A percentile compares a stretch with the other conserved stretches of the same genome.
Conservation (phyloP, 2,888 invertebrate genomes). For the Agriopis leucophaearia region DNA sequence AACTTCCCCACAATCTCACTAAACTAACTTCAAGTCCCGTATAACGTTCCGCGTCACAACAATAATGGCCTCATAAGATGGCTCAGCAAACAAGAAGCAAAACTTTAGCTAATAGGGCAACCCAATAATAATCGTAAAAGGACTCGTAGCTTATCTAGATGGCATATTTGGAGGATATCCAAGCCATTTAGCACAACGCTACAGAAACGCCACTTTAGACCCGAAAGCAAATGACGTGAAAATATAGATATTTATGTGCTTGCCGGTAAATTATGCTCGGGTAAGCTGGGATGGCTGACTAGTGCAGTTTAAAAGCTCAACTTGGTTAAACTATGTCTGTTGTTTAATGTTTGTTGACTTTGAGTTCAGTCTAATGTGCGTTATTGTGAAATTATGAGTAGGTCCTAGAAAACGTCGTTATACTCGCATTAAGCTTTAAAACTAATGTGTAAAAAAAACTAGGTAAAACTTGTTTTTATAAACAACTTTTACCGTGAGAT, state of each 20-base stretch:
- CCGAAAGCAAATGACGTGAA: constrained; percentile 78
- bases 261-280: constrained; percentile 49
- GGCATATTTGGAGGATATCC: constrained; percentile 80
- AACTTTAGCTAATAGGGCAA: constrained; percentile 59
- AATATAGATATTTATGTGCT: constrained; percentile 68
- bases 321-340: constrained; percentile 9
- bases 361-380: background rate
- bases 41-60: constrained; percentile 45
- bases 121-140: constrained; percentile 75
- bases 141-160: constrained; percentile 76
- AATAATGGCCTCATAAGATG: constrained; percentile 44
- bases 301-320: constrained; percentile 40
- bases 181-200: constrained; percentile 78
- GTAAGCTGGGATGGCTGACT: constrained; percentile 36
- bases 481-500: too few species aligned
- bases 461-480: too few species aligned
- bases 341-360: constrained; percentile 13
- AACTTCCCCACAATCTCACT: constrained; percentile 31
- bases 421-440: background rate
- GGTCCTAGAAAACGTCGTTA: background rate
- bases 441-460: too few species aligned
- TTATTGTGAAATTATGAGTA: constrained; percentile 5
- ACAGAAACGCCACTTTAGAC: constrained; percentile 74
- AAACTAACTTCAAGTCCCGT: constrained; percentile 42
- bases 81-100: constrained; percentile 56